Evolutionary conservation across 2,113 vertebrate species (phyloP).

Genomic region (Bubo scandiacus): DNA sequence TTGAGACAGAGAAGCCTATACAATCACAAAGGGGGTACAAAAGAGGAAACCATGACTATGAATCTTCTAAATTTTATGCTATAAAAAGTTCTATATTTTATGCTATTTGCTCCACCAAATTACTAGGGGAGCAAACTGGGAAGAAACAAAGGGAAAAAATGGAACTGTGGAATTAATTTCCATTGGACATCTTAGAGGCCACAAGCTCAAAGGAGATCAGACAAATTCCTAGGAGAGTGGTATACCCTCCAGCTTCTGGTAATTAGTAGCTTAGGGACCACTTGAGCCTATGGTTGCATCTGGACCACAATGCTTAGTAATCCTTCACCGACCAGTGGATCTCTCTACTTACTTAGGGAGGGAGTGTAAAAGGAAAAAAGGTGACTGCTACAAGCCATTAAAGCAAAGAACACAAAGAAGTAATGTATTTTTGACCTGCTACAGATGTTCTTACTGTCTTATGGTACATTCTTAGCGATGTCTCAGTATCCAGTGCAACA

Average conservation of each 20-base stretch:
- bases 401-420: not conserved
- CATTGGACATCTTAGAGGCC: not conserved
- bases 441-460: not conserved
- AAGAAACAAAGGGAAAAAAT: not conserved
- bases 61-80: not conserved
- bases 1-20: not conserved
- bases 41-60: not conserved
- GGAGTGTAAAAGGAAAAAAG: no score
- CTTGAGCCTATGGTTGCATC: not conserved
- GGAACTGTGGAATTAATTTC: conserved; percentile 7
- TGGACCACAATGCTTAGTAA: not conserved
- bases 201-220: conserved; percentile 25
- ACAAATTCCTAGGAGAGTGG: conserved; percentile 16
- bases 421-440: not conserved
- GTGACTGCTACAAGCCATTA: not conserved
- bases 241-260: not conserved
- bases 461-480: not conserved
- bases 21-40: not conserved
- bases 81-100: not conserved
- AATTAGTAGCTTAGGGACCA: conserved; percentile 40
- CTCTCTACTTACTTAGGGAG: not conserved
- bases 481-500: not conserved
- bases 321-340: not conserved
- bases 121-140: not conserved
- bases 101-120: not conserved